A percentile compares a stretch with the other conserved stretches of the same genome.
phyloP scores from a whole-genome alignment of 2,888 invertebrate species.

The Torymus auratus region DNA sequence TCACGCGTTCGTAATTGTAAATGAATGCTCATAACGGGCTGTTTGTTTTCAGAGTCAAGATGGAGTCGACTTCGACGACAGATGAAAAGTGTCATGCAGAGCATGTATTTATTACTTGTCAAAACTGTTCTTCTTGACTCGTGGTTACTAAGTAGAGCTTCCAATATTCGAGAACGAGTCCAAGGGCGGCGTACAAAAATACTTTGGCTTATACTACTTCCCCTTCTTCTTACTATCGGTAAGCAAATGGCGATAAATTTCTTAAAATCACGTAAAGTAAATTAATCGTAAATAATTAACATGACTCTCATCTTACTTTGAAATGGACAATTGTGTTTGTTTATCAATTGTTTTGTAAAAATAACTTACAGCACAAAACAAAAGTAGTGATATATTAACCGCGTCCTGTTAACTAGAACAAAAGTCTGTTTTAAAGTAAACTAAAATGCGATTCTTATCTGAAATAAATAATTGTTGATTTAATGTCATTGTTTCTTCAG shows the following conservation, averaged over 20 bases:
- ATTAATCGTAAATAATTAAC: background rate
- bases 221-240: slow-evolving; percentile 80
- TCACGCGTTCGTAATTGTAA: background rate
- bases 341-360: slow-evolving; percentile 8
- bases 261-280: background rate
- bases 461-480: background rate
- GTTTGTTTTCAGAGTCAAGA: slow-evolving; percentile 66
- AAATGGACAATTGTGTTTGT: slow-evolving; percentile 5
- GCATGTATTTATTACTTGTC: slow-evolving; percentile 69
- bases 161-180: slow-evolving; percentile 64
- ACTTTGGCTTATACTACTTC: slow-evolving; percentile 77
- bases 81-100: slow-evolving; percentile 64
- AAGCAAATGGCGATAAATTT: slow-evolving; percentile 69
- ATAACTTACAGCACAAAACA: slow-evolving; percentile 8
- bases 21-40: background rate
- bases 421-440: too few relatives aligned
- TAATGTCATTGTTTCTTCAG: background rate
- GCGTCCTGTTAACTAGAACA: too few relatives aligned
- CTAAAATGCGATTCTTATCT: too few relatives aligned
- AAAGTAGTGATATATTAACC: background rate
- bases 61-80: slow-evolving; percentile 65
- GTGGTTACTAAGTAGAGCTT: slow-evolving; percentile 71
- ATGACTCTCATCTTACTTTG: slow-evolving; percentile 6
- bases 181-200: slow-evolving; percentile 66
- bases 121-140: slow-evolving; percentile 70